Conservation (phyloP, 2,888 invertebrate genomes). For the Epiblema foenella region DNA sequence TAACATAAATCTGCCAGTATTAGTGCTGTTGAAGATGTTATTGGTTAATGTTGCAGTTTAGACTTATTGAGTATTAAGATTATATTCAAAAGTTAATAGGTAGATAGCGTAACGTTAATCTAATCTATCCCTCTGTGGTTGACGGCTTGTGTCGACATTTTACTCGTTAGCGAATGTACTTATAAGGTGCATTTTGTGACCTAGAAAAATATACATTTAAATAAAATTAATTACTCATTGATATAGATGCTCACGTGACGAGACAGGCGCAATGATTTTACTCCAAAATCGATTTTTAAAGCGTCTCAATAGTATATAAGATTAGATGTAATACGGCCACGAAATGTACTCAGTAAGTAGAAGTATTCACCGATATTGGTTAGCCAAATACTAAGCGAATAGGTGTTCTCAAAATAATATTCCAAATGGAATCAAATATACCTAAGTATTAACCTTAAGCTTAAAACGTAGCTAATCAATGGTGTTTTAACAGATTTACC, state of each 20-base stretch:
- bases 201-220: slow-evolving; percentile 39
- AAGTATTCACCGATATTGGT: slow-evolving; percentile 19
- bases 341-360: slow-evolving; percentile 35
- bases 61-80: slow-evolving; percentile 64
- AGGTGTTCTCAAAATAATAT: slow-evolving; percentile 5
- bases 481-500: slow-evolving; percentile 22
- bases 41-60: slow-evolving; percentile 56
- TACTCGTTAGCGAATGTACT: slow-evolving; percentile 43
- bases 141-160: slow-evolving; percentile 60
- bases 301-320: slow-evolving; percentile 32
- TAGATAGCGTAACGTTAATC: slow-evolving; percentile 63
- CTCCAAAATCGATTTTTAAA: slow-evolving; percentile 6
- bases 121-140: slow-evolving; percentile 69
- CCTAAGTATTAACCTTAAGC: slow-evolving; percentile 10
- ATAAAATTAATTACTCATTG: slow-evolving; percentile 13
- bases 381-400: slow-evolving; percentile 14
- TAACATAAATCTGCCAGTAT: slow-evolving; percentile 68
- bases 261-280: slow-evolving; percentile 14
- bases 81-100: slow-evolving; percentile 66
- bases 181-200: slow-evolving; percentile 38
- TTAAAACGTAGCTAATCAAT: slow-evolving; percentile 36
- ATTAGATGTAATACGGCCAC: slow-evolving; percentile 36
- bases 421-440: slow-evolving; percentile 29
- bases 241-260: slow-evolving; percentile 27
- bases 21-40: slow-evolving; percentile 65